These are phyloP conservation scores for Lophotis ruficrista DNA, from an alignment of 2,113 vertebrate species.

Conservation along the genomic window DNA sequence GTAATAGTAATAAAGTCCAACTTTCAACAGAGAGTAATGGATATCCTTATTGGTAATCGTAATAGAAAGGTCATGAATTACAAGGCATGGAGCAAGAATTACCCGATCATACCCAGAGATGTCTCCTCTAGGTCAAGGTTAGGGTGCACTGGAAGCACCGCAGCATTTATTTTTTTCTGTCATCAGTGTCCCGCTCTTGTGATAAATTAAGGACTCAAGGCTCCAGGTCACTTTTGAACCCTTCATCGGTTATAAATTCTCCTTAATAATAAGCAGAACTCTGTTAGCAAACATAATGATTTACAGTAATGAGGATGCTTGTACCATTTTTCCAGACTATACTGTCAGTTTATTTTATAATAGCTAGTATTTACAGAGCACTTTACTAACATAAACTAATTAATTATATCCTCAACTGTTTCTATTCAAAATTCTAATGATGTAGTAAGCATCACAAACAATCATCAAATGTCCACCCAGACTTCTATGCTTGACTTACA, in stretches of 20 bases:
- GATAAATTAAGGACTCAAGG: conserved; percentile 44
- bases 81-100: conserved; percentile 6
- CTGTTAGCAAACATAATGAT: conserved; percentile 42
- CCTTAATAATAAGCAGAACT: conserved; percentile 42
- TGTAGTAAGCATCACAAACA: not conserved
- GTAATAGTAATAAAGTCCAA: conserved; percentile 26
- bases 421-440: conserved; percentile 36
- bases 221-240: conserved; percentile 18
- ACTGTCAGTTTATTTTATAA: conserved; percentile 31
- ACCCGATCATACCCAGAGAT: not conserved
- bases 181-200: not conserved
- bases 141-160: not conserved
- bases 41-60: not conserved
- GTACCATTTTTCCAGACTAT: conserved; percentile 18
- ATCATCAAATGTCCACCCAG: not conserved
- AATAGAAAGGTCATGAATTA: conserved; percentile 23
- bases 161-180: not conserved
- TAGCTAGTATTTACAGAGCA: conserved; percentile 32
- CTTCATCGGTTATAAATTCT: conserved; percentile 40
- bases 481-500: not conserved
- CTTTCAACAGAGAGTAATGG: conserved; percentile 32
- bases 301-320: conserved; percentile 32
- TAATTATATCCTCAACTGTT: conserved; percentile 36
- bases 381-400: conserved; percentile 40
- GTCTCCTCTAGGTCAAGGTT: conserved; percentile 28